Percentiles rank a stretch among this genome's conserved stretches.
phyloP scores from a whole-genome alignment of 2,797 vertebrate genomes.

The Podargus strigoides region DNA sequence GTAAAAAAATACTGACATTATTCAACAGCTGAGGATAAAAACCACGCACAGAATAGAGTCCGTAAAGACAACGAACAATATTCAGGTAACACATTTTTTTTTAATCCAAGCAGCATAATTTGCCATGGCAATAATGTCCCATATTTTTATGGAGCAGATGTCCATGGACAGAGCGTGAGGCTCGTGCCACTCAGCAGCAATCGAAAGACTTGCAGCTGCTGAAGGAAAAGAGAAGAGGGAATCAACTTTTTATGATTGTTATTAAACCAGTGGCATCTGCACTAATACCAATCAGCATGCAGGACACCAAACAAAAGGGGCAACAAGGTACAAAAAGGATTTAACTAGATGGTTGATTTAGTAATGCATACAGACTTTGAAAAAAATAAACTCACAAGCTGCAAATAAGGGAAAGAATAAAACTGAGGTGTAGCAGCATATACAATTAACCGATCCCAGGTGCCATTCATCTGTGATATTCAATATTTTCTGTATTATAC shows the following conservation, averaged over 20 bases:
- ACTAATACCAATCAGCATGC: background rate
- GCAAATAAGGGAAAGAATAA: background rate
- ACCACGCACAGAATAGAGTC: background rate
- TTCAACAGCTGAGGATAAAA: background rate
- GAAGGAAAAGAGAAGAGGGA: constrained; percentile 52
- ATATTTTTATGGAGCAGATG: constrained; percentile 52
- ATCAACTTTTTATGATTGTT: constrained; percentile 37
- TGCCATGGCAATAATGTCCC: background rate
- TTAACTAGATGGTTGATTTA: background rate
- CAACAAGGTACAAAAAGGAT: background rate
- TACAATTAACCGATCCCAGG: background rate
- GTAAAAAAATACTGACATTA: background rate
- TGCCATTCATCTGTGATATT: background rate
- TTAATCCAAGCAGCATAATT: constrained; percentile 8
- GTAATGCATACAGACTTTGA: background rate
- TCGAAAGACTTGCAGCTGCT: constrained; percentile 38
- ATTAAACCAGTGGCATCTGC: background rate
- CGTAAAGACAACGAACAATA: background rate
- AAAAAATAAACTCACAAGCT: background rate
- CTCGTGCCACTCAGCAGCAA: background rate
- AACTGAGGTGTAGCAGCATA: background rate
- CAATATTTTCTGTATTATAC: background rate
- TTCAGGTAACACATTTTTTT: constrained; percentile 5
- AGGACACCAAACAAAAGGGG: background rate
- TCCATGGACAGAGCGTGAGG: background rate